Percentiles rank a stretch among this genome's conserved stretches.
Evolutionary conservation across 2,797 vertebrate species (phyloP).

Genomic region (Falco columbarius): DNA sequence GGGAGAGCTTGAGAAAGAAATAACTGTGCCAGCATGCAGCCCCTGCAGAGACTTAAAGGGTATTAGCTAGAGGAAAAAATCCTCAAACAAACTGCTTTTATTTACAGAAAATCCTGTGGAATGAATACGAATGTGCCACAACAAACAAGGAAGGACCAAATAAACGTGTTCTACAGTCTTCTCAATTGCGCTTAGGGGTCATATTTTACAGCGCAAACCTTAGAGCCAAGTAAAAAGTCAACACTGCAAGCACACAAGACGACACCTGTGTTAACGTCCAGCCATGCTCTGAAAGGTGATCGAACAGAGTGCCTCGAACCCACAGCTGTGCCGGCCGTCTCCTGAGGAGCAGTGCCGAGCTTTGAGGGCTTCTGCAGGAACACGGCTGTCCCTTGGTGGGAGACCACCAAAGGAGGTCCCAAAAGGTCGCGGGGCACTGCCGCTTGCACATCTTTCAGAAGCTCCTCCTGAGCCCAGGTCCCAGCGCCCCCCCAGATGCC

Average conservation of each 20-base stretch:
- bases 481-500: background rate
- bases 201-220: background rate
- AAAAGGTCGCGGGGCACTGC: fast-evolving
- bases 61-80: background rate
- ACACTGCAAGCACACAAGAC: background rate
- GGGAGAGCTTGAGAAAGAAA: background rate
- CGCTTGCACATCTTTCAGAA: background rate
- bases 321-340: too few relatives aligned
- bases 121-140: background rate
- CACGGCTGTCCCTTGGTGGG: fast-evolving
- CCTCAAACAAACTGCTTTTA: background rate
- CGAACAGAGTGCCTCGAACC: fast-evolving
- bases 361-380: background rate
- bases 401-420: background rate
- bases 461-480: background rate
- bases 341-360: background rate
- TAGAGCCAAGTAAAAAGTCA: background rate
- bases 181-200: background rate
- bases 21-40: background rate
- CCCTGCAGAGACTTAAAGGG: background rate
- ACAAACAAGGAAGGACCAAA: background rate
- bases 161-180: background rate
- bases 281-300: background rate
- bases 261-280: background rate
- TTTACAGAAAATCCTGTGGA: constrained; percentile 35